A percentile compares a stretch with the other conserved stretches of the same genome.
These are phyloP conservation scores for Ptiloglossa arizonensis DNA, from an alignment of 1,140 invertebrate genomes.

Conservation along the genomic window DNA sequence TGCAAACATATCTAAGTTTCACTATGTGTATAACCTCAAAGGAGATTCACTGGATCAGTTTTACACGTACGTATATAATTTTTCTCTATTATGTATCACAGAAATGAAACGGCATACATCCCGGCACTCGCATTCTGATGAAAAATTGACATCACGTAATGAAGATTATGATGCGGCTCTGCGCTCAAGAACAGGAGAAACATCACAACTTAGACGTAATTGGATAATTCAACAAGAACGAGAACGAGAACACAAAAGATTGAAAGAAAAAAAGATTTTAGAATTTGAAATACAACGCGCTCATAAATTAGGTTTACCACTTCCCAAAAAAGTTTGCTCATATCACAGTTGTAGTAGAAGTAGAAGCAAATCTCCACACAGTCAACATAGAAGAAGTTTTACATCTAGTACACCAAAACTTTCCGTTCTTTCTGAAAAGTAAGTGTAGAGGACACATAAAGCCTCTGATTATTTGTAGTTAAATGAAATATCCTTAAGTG, in stretches of 20 bases:
- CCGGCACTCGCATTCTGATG: not conserved
- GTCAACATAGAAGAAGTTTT: slow-evolving; percentile 23
- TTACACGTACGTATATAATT: not conserved
- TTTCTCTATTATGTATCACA: not conserved
- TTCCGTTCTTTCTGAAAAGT: slow-evolving; percentile 64
- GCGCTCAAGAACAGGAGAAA: slow-evolving; percentile 52
- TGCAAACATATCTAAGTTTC: not conserved
- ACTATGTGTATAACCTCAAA: not conserved
- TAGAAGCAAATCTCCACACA: slow-evolving; percentile 40
- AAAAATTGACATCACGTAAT: slow-evolving; percentile 24
- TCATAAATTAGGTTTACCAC: slow-evolving; percentile 25
- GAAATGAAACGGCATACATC: slow-evolving; percentile 36
- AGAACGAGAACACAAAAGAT: slow-evolving; percentile 47
- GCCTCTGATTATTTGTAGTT: not conserved
- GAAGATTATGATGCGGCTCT: slow-evolving; percentile 12
- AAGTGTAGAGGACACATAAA: slow-evolving; percentile 21
- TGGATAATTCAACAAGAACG: slow-evolving; percentile 55
- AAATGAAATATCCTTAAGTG: slow-evolving; percentile 4
- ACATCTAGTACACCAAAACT: slow-evolving; percentile 22
- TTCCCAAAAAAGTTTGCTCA: slow-evolving; percentile 2
- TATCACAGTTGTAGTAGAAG: slow-evolving; percentile 39
- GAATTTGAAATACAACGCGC: slow-evolving; percentile 53
- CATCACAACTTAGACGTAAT: slow-evolving; percentile 43
- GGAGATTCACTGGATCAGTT: not conserved
- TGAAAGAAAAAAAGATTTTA: slow-evolving; percentile 56